phyloP scores from a whole-genome alignment of 2,888 invertebrate species.

The Campopleginae sp. region DNA sequence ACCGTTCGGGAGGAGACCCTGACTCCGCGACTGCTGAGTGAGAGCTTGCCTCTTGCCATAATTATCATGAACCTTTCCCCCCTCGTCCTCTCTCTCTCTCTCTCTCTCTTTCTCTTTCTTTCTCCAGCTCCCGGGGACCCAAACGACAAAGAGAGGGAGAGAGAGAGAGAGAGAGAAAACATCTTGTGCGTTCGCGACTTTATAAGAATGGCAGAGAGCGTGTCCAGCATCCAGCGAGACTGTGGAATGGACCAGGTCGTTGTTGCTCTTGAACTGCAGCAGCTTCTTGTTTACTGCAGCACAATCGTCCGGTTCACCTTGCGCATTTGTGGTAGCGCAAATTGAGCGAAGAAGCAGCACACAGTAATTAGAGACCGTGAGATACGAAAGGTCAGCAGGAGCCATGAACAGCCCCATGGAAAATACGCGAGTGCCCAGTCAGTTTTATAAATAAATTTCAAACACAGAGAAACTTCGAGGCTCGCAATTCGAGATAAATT shows the following conservation, averaged over 20 bases:
- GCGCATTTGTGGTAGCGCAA: constrained; percentile 46
- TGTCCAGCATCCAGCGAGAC: constrained; percentile 22
- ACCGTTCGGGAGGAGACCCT: constrained; percentile 60
- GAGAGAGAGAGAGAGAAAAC: constrained; percentile 6
- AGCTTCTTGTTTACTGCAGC: constrained; percentile 36
- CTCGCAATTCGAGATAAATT: too few species aligned
- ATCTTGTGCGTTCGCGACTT: constrained; percentile 17
- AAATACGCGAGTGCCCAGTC: neutral
- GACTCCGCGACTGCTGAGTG: constrained; percentile 65
- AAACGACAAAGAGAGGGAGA: too few species aligned
- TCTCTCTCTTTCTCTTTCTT: neutral
- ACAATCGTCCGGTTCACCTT: constrained; percentile 53
- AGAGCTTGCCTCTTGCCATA: constrained; percentile 64
- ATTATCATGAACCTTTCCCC: constrained; percentile 57
- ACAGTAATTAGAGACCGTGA: constrained; percentile 58
- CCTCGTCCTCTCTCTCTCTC: constrained; percentile 5
- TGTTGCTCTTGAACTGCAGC: constrained; percentile 33
- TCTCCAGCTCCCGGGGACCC: neutral
- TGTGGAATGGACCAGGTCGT: constrained; percentile 43
- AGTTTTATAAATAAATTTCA: neutral
- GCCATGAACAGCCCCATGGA: constrained; percentile 36
- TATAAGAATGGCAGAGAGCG: constrained; percentile 13
- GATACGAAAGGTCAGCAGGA: constrained; percentile 59
- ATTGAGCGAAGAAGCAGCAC: constrained; percentile 56
- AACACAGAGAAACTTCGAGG: neutral